phyloP scores from a whole-genome alignment of 2,113 vertebrate genomes.

The Pomatostomus ruficeps region DNA sequence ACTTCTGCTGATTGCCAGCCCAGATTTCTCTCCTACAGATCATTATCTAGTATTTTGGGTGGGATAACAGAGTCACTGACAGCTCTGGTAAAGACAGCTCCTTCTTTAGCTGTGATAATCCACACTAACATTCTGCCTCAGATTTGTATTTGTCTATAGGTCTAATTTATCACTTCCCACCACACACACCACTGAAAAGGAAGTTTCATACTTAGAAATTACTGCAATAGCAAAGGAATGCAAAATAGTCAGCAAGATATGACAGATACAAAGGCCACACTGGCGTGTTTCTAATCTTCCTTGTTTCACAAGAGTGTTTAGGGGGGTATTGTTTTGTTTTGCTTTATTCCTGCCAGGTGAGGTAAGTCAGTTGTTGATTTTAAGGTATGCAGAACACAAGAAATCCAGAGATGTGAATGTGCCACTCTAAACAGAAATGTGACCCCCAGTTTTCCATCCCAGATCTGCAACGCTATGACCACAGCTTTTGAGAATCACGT shows the following conservation, averaged over 20 bases:
- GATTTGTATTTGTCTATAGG: neutral
- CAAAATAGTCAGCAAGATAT: neutral
- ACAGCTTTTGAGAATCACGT: neutral
- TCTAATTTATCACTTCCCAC: constrained; percentile 2
- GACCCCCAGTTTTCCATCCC: neutral
- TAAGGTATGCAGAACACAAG: neutral
- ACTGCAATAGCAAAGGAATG: neutral
- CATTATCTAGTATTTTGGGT: neutral
- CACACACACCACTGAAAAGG: neutral
- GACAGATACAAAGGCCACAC: neutral
- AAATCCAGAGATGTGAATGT: neutral
- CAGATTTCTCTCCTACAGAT: neutral
- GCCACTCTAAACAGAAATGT: neutral
- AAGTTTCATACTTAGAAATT: neutral
- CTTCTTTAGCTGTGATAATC: neutral
- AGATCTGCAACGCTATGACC: neutral
- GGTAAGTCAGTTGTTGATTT: neutral
- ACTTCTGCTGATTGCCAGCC: neutral
- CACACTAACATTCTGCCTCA: neutral
- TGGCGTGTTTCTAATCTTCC: neutral
- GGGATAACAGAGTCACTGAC: neutral
- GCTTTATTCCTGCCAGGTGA: neutral
- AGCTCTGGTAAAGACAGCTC: neutral
- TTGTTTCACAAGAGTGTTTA: neutral
- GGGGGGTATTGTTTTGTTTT: neutral